Base-by-base conservation (phyloP, 2,797 vertebrate species). In the Phalloptychus januarius region DNA sequence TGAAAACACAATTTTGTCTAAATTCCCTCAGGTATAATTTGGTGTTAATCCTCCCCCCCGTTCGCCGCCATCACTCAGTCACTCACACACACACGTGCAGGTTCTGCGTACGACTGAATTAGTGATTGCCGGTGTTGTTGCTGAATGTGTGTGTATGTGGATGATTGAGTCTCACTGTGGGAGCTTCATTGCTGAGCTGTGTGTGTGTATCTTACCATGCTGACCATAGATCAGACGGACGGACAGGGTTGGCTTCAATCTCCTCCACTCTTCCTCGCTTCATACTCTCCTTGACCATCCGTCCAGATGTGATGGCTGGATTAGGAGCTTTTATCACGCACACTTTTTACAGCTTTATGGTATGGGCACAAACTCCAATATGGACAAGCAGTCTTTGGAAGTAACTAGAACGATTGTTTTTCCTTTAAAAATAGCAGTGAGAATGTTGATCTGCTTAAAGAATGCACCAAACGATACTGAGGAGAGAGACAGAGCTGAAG, bases 1-100 rank as follows among this genome's bases (percentile, higher is more conserved):
- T 90, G 88, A 88, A 93, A 92, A 90, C 75, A 89, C 85, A n/a
- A 91, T 92, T 93, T 94, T 86, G 84, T 79, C 88, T 86, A 91
- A 92, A 94, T 90, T 94, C 90, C 89, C 90, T 87, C 89, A 88
- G 93, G 92, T 93, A 83, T 92, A 92, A 91, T 93, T 93, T 90
- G 73, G 86, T 76, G 75, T 83, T 94, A 94, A 94, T 94, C 92
- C 85, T 74, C 65, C 72, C 13, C 72, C 75, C 40, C 58, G 72
- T 67, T 58, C 16, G 28, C 71, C 79, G 28, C 84, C 79, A 36
- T 61, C 61, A 65, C 63, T 40, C 82, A 69, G 61, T 61, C 61
- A 65, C 63, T 65, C 82, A 72, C 71, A 82, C 82, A 72, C 71
- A 82, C 87, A 85, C 44, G 45, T 87, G 81, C 87, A 85, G 65